A percentile compares a stretch with the other conserved stretches of the same genome.
Conservation (phyloP, 2,113 vertebrate genomes). For the Caranx ignobilis region DNA sequence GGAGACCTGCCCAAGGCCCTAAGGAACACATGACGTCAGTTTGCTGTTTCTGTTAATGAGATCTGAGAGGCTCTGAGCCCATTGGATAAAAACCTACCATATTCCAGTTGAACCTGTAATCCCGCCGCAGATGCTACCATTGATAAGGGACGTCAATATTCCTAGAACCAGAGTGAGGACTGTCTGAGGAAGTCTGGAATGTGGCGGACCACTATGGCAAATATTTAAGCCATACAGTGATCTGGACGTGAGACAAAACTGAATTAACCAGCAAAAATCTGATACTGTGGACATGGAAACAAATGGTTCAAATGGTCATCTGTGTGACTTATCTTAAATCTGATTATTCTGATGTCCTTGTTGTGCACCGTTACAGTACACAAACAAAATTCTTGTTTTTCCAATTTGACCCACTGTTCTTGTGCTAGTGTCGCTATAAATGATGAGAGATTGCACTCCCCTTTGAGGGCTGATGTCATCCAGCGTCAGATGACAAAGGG, state of each 20-base stretch:
- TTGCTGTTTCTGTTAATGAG: conserved; percentile 51
- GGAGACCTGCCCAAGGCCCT: conserved; percentile 45
- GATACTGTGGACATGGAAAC: neutral
- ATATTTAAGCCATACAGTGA: neutral
- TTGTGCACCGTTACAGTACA: neutral
- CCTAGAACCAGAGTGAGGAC: neutral
- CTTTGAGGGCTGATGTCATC: conserved; percentile 34
- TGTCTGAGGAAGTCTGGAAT: neutral
- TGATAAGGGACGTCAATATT: neutral
- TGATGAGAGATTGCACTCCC: neutral
- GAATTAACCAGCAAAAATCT: neutral
- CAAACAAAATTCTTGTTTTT: neutral
- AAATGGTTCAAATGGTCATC: neutral
- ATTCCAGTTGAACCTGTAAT: conserved; percentile 12
- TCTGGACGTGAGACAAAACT: neutral
- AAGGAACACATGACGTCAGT: conserved; percentile 55
- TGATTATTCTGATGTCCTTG: neutral
- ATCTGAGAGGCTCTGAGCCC: conserved; percentile 32
- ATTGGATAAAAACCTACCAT: conserved; percentile 15
- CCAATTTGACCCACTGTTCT: conserved; percentile 6
- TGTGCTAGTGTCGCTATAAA: conserved; percentile 8
- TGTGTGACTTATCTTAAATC: neutral
- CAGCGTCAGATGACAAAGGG: conserved; percentile 44
- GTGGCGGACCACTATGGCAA: neutral
- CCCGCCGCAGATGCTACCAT: conserved; percentile 22